Conservation (phyloP, 1,140 invertebrate species). For the Aphelenchoides avenae region DNA sequence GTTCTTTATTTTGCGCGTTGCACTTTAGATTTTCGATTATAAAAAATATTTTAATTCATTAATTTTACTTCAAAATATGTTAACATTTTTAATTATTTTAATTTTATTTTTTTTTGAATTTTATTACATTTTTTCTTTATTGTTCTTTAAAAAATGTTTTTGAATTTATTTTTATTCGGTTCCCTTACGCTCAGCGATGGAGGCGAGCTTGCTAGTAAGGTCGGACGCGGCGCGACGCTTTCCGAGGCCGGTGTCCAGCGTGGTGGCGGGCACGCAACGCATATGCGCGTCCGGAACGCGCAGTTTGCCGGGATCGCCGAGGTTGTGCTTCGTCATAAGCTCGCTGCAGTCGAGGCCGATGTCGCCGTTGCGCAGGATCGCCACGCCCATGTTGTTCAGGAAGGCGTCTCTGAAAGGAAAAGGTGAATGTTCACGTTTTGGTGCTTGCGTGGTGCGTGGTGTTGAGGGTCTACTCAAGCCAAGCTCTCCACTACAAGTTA, state of each 20-base stretch:
- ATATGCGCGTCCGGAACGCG: neutral
- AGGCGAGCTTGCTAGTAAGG: too few relatives aligned
- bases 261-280: neutral
- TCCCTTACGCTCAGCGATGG: neutral
- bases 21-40: neutral
- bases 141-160: neutral
- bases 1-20: conserved; percentile 1
- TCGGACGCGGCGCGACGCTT: too few relatives aligned
- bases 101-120: neutral
- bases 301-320: conserved; percentile 19
- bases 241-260: too few relatives aligned
- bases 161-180: neutral
- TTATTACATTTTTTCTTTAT: neutral
- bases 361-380: conserved; percentile 68
- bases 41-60: conserved; percentile 4
- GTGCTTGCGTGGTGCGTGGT: too few relatives aligned
- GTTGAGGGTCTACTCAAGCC: too few relatives aligned
- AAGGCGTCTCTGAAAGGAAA: conserved; percentile 75
- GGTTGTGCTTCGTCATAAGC: conserved; percentile 30
- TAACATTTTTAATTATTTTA: neutral
- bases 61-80: neutral
- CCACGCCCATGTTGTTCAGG: conserved; percentile 82
- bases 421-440: too few relatives aligned
- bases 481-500: too few relatives aligned
- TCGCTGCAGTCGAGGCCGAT: conserved; percentile 30